Base-by-base conservation (phyloP, 2,797 vertebrate species). In the Vipera ursinii region DNA sequence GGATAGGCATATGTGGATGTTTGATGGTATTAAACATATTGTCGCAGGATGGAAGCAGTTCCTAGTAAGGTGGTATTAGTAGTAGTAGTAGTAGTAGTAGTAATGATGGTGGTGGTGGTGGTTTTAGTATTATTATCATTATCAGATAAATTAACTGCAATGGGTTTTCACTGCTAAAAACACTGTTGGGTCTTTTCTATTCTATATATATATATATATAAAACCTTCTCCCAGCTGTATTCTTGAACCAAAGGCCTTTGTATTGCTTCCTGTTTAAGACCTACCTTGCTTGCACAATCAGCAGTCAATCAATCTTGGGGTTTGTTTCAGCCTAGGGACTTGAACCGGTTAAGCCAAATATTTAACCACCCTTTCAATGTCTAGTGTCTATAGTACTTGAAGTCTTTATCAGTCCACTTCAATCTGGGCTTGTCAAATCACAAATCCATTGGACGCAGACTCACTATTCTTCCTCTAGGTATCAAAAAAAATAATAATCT, bases 391-490 rank as follows among this genome's bases (percentile, higher is more conserved):
- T 14, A 53, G 9, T 56, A 59, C 92, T 93, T 93, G 93, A 97
- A 91, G 94, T 93, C 73, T 96, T 94, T 95, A 94, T 95, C 95
- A 94, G 92, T 89, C 91, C 95, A 87, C 95, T 93, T 95, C 87
- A 92, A 97, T 97, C 96, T 95, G 92, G 97, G 97, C 95, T 92
- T 96, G 95, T 97, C 96, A 97, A 96, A 92, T 57, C 95, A 90
- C 94, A 95, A 96, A 93, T 60, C 82, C 89, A 95, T 96, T 96
- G 94, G 95, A 95, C 95, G 95, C 87, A 82, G 65, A 91, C 86
- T 85, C 91, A 95, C 96, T 96, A 91, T 97, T 98, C 97, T 97
- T 95, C 94, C 94, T 93, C 89, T 96, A 97, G 96, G 97, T 98
- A 97, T 97, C 95, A 97, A 97, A 96, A 96, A 97, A 96, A 96